Conservation (phyloP, 2,113 vertebrate genomes). For the Nothobranchius kuhntae region DNA sequence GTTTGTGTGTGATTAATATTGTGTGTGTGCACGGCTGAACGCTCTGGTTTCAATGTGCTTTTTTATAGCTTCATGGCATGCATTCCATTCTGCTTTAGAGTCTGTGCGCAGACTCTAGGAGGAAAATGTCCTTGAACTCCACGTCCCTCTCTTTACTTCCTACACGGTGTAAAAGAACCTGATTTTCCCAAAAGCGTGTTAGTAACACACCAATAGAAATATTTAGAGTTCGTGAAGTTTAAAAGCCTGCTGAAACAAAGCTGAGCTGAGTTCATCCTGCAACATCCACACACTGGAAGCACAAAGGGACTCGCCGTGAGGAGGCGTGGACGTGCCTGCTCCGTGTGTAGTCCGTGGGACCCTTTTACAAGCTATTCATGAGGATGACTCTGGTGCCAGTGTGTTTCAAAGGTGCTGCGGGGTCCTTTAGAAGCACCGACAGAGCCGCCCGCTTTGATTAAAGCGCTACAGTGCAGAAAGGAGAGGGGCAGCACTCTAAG, state of each 20-base stretch:
- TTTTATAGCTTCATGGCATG: conserved; percentile 7
- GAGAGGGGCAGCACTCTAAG: conserved; percentile 58
- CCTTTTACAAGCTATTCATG: conserved; percentile 72
- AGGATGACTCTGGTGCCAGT: conserved; percentile 65
- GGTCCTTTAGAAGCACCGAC: conserved; percentile 63
- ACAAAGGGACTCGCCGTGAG: conserved; percentile 62
- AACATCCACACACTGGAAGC: not conserved
- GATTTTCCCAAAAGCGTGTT: not conserved
- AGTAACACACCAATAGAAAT: conserved; percentile 33
- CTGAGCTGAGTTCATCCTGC: conserved; percentile 20
- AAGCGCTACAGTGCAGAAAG: conserved; percentile 60
- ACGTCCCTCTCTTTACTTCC: conserved; percentile 12
- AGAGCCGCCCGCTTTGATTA: conserved; percentile 68
- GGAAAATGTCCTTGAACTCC: conserved; percentile 38
- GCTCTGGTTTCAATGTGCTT: conserved; percentile 19
- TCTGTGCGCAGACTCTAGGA: conserved; percentile 14
- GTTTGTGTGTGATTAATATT: conserved; percentile 21
- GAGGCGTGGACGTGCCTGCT: conserved; percentile 51
- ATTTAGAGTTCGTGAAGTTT: conserved; percentile 11
- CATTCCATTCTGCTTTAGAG: conserved; percentile 17
- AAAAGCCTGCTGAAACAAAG: conserved; percentile 29
- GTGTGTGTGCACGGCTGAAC: conserved; percentile 23
- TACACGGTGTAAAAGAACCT: conserved; percentile 11
- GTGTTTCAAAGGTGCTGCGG: conserved; percentile 70
- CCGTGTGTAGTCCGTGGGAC: conserved; percentile 71